Percentiles rank a stretch among this genome's conserved stretches.
Conservation (phyloP, 1,140 invertebrate species). For the Drosophila littoralis region DNA sequence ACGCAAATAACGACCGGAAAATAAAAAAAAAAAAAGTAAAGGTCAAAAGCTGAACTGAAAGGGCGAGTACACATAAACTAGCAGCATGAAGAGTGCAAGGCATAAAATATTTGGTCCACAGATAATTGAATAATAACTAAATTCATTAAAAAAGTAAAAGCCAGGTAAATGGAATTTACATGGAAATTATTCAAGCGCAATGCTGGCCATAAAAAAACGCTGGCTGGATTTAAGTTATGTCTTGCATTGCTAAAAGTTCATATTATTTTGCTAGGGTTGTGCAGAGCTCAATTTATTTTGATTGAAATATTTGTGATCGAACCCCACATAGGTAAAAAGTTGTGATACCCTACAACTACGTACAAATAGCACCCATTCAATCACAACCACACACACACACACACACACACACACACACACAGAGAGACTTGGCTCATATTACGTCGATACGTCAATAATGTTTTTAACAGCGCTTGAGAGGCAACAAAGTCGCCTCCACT, state of each 20-base stretch:
- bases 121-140: slow-evolving; percentile 7
- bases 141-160: neutral
- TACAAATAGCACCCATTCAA: neutral
- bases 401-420: neutral
- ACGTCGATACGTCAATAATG: slow-evolving; percentile 28
- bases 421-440: neutral
- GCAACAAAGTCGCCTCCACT: slow-evolving; percentile 3
- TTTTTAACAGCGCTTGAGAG: slow-evolving; percentile 8
- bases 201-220: no score
- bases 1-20: slow-evolving; percentile 16
- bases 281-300: no score
- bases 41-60: slow-evolving; percentile 5
- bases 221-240: no score
- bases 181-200: no score
- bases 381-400: neutral
- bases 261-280: neutral
- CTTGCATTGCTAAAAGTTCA: neutral
- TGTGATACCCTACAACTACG: neutral
- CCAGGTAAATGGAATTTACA: neutral
- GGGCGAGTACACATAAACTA: neutral
- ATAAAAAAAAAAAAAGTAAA: slow-evolving; percentile 7
- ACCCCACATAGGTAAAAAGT: neutral
- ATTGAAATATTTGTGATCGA: slow-evolving; percentile 1
- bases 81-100: neutral
- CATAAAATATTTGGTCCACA: neutral